Evolutionary conservation across 2,113 vertebrate genomes (phyloP).

Genomic region (Marmota flaviventris): DNA sequence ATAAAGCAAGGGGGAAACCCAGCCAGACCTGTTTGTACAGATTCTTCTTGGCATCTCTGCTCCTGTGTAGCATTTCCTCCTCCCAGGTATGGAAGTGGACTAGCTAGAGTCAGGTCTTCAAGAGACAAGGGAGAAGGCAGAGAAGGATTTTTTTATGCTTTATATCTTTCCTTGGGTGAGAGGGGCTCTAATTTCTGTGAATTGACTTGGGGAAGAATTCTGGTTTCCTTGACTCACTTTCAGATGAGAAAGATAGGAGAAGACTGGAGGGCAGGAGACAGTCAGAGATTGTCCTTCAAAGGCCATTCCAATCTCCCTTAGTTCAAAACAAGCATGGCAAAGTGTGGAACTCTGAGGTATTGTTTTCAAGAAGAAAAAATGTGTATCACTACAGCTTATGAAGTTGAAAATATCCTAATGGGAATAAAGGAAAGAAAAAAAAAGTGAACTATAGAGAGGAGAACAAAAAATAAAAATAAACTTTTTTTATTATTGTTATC

Average conservation of each 20-base stretch:
- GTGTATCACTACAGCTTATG: slow-evolving; percentile 34
- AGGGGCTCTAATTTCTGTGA: not conserved
- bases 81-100: not conserved
- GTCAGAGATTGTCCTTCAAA: not conserved
- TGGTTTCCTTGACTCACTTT: not conserved
- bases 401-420: slow-evolving; percentile 49
- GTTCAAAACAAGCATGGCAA: not conserved
- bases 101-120: not conserved
- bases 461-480: not conserved
- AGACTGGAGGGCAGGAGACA: not conserved
- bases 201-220: not conserved
- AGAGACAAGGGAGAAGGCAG: not conserved
- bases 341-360: no score
- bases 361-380: not conserved
- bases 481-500: slow-evolving; percentile 63
- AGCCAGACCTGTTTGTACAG: no score
- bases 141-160: not conserved
- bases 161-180: not conserved
- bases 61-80: not conserved
- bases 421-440: slow-evolving; percentile 50
- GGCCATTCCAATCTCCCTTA: not conserved
- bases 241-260: no score
- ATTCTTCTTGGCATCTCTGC: not conserved
- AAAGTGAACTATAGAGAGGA: not conserved
- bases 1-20: no score